A percentile compares a stretch with the other conserved stretches of the same genome.
Conservation (phyloP, 2,888 invertebrate species). For the Zeuzera pyrina region DNA sequence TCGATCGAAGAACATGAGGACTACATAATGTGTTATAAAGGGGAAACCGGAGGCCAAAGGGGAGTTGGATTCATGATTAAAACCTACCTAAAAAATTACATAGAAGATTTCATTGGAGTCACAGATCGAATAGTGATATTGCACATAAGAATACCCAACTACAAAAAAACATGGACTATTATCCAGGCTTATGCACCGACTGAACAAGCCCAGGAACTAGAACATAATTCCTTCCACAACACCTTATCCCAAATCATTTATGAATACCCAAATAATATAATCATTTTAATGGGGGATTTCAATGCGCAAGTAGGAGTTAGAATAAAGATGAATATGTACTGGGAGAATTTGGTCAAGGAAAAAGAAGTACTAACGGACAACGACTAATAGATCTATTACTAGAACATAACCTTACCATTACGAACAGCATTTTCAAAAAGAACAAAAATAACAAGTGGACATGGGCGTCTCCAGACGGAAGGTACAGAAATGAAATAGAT, state of each 20-base stretch:
- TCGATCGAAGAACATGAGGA: background rate
- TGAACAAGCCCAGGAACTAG: slow-evolving; percentile 3
- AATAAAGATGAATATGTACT: slow-evolving; percentile 5
- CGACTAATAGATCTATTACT: slow-evolving; percentile 7
- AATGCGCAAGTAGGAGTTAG: slow-evolving; percentile 6
- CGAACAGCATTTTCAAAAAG: slow-evolving; percentile 9
- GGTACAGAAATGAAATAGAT: slow-evolving; percentile 7
- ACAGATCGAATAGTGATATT: slow-evolving; percentile 1
- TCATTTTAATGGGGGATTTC: background rate
- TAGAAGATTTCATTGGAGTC: slow-evolving; percentile 6
- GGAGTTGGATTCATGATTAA: slow-evolving; percentile 9
- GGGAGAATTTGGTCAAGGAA: slow-evolving; percentile 7
- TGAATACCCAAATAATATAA: slow-evolving; percentile 1
- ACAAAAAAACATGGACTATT: slow-evolving; percentile 1
- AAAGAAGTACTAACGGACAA: slow-evolving; percentile 10
- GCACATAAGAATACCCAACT: slow-evolving; percentile 3
- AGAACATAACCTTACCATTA: slow-evolving; percentile 8
- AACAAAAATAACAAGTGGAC: slow-evolving; percentile 9
- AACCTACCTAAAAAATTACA: background rate
- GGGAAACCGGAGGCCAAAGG: slow-evolving; percentile 3
- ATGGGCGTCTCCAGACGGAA: slow-evolving; percentile 9
- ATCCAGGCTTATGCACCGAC: slow-evolving; percentile 5
- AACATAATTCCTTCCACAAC: slow-evolving; percentile 1
- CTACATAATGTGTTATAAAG: slow-evolving; percentile 7
- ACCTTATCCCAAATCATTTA: slow-evolving; percentile 1